These are phyloP conservation scores for Rhizoglyphus robini DNA, from an alignment of 1,140 invertebrate genomes.

Conservation along the genomic window DNA sequence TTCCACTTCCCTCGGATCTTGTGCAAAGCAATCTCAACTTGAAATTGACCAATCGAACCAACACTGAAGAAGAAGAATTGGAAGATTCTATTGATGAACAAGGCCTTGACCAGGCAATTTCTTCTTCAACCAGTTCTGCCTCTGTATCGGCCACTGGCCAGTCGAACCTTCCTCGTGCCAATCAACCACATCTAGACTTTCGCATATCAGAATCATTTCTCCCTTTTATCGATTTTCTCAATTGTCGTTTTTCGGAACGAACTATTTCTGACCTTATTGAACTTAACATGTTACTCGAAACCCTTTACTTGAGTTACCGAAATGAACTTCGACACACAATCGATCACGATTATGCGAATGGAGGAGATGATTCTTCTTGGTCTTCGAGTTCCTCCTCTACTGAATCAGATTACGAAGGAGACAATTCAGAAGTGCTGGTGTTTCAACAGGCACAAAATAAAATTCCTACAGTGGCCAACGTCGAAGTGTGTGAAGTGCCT, in stretches of 20 bases:
- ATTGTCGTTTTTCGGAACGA: not conserved
- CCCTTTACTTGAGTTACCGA: not conserved
- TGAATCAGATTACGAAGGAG: not conserved
- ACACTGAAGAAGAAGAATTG: not conserved
- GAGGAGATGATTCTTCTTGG: not conserved
- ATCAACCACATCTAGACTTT: not conserved
- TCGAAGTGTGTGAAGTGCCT: not conserved
- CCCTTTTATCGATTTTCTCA: slow-evolving; percentile 4
- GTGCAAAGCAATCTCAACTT: not conserved
- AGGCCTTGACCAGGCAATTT: not conserved
- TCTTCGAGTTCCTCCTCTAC: not conserved
- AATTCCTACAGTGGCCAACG: not conserved
- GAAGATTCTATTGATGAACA: not conserved
- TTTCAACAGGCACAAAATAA: not conserved
- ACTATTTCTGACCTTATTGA: not conserved
- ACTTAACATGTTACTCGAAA: slow-evolving; percentile 1
- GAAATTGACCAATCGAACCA: not conserved
- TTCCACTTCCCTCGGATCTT: not conserved
- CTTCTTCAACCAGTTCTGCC: not conserved
- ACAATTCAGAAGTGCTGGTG: not conserved
- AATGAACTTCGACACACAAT: not conserved
- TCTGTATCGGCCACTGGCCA: not conserved
- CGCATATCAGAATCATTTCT: not conserved
- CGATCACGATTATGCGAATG: slow-evolving; percentile 8
- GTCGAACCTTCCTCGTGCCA: not conserved